Percentiles rank a stretch among this genome's conserved stretches.
phyloP scores from a whole-genome alignment of 1,140 invertebrate species.

The Drosophila jambulina region DNA sequence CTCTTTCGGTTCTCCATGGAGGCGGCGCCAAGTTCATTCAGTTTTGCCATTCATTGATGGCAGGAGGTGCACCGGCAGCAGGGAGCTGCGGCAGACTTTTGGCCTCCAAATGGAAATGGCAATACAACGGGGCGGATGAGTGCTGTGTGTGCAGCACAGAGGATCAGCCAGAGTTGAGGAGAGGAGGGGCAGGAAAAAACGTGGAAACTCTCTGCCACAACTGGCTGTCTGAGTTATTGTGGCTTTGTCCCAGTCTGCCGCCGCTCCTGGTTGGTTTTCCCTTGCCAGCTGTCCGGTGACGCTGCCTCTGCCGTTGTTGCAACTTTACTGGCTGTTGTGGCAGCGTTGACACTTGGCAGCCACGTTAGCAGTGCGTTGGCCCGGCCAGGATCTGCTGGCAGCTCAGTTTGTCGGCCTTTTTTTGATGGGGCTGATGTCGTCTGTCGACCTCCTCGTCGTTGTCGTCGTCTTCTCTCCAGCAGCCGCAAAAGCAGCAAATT shows the following conservation, averaged over 20 bases:
- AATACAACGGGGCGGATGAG: slow-evolving; percentile 59
- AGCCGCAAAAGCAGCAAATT: slow-evolving; percentile 39
- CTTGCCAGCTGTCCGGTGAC: background rate
- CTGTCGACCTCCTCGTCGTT: slow-evolving; percentile 35
- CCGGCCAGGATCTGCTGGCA: slow-evolving; percentile 55
- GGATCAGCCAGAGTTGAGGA: slow-evolving; percentile 61
- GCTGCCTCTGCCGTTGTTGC: slow-evolving; percentile 29
- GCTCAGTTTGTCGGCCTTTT: slow-evolving; percentile 76
- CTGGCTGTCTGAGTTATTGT: slow-evolving; percentile 75
- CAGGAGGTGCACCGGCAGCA: slow-evolving; percentile 19
- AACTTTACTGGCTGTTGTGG: slow-evolving; percentile 37
- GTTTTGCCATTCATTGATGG: slow-evolving; percentile 69
- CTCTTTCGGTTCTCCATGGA: slow-evolving; percentile 16
- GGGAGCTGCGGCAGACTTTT: slow-evolving; percentile 35
- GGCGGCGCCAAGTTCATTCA: slow-evolving; percentile 69
- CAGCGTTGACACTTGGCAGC: slow-evolving; percentile 66
- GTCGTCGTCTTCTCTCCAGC: slow-evolving; percentile 10
- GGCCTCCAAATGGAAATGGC: slow-evolving; percentile 55
- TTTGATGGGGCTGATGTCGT: slow-evolving; percentile 62
- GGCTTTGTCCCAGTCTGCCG: slow-evolving; percentile 51
- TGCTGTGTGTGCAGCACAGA: slow-evolving; percentile 27
- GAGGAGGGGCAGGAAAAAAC: slow-evolving; percentile 13
- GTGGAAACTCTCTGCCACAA: slow-evolving; percentile 42
- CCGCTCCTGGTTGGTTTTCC: background rate
- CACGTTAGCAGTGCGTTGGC: slow-evolving; percentile 62